A percentile compares a stretch with the other conserved stretches of the same genome.
Evolutionary conservation across 2,113 vertebrate genomes (phyloP).

Genomic region (Malurus alboscapulatus): DNA sequence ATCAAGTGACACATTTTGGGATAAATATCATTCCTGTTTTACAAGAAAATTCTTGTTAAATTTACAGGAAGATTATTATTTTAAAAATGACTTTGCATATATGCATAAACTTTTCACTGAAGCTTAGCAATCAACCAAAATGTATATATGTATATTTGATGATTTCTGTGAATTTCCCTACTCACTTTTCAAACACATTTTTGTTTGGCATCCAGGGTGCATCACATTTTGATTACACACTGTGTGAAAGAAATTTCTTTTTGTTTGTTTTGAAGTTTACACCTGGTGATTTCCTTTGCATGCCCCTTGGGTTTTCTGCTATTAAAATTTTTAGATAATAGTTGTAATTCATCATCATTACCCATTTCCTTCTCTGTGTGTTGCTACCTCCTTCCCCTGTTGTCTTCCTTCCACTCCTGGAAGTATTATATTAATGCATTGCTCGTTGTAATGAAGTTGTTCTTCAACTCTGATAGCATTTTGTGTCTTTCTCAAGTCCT

Average conservation of each 20-base stretch:
- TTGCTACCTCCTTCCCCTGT: neutral
- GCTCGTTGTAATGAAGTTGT: neutral
- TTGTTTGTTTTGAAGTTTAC: neutral
- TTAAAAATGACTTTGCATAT: neutral
- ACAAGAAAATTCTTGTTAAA: neutral
- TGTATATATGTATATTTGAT: neutral
- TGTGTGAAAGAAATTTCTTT: neutral
- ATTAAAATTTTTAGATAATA: neutral
- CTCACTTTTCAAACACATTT: neutral
- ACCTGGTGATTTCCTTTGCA: neutral
- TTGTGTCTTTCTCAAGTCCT: neutral
- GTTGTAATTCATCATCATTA: neutral
- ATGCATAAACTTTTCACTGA: neutral
- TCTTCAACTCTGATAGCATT: neutral
- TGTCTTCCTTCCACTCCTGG: neutral
- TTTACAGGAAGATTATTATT: neutral
- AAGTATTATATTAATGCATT: neutral
- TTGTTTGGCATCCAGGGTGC: neutral
- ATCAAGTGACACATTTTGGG: neutral
- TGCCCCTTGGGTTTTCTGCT: neutral
- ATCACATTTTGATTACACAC: neutral
- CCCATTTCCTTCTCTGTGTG: neutral
- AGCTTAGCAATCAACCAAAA: neutral
- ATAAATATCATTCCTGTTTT: neutral
- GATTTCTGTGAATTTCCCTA: neutral